phyloP scores from a whole-genome alignment of 2,888 invertebrate species.

The Melanotus villosus region DNA sequence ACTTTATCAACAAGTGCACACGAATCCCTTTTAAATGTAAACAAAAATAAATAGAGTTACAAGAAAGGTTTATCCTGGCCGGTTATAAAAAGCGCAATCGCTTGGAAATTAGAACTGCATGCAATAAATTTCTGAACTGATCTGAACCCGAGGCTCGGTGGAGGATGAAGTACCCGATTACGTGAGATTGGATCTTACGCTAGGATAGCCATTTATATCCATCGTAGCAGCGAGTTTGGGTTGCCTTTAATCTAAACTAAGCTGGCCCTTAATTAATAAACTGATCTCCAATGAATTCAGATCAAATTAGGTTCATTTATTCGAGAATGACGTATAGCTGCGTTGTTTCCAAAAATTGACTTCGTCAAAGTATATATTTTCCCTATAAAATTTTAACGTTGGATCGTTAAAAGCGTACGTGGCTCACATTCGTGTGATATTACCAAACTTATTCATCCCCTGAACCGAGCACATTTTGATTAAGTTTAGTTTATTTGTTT shows the following conservation, averaged over 20 bases:
- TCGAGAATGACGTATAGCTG: conserved; percentile 1
- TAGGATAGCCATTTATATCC: conserved; percentile 40
- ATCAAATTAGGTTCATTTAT: conserved; percentile 20
- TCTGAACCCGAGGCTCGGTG: conserved; percentile 18
- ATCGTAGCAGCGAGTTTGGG: conserved; percentile 15
- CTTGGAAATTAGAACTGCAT: conserved; percentile 27
- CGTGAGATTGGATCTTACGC: conserved; percentile 41
- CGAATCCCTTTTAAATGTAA: too few relatives aligned
- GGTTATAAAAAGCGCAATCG: conserved; percentile 12
- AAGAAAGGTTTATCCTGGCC: too few relatives aligned
- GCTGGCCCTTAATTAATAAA: conserved; percentile 30
- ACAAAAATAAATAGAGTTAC: too few relatives aligned
- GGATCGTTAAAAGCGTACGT: conserved; percentile 19
- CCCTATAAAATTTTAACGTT: conserved; percentile 3
- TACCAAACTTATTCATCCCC: conserved; percentile 8
- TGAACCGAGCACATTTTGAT: neutral
- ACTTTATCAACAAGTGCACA: too few relatives aligned
- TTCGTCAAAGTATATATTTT: neutral
- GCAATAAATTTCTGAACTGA: conserved; percentile 26
- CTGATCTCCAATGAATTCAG: conserved; percentile 21
- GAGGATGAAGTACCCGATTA: conserved; percentile 34
- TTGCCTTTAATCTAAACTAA: conserved; percentile 31
- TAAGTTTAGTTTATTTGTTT: too few relatives aligned
- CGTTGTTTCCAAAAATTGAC: neutral
- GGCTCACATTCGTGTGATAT: neutral